Base-by-base conservation (phyloP, 2,797 vertebrate genomes). In the Mormyrops attenuatus region DNA sequence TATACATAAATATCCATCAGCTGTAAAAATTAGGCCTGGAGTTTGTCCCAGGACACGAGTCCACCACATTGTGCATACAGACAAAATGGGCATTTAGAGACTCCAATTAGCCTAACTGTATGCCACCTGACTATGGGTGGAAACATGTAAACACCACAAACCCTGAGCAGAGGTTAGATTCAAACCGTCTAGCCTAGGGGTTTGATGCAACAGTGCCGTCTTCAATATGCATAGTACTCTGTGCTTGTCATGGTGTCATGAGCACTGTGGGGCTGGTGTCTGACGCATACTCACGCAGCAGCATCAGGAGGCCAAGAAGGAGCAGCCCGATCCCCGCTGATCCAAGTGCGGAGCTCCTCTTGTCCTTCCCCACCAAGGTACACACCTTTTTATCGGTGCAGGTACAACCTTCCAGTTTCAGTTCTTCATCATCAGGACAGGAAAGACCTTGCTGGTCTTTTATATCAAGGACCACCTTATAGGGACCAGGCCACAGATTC, bases 371-470 rank as follows among this genome's bases (percentile, higher is more conserved):
- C 66, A 20, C 0, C n/a, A 0, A 88, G 0, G 3, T 3, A 53
- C 95, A 96, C 17, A 38, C 49, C 0, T 77, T 34, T 0, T 5
- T 90, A 49, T 91, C 88, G 50, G 3, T 88, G 91, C 96, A 96
- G 11, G 90, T 94, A 73, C 96, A 97, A 85, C 96, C 94, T 0
- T 94, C 89, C 89, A 97, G 22, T 3, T 50, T 91, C 52, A 96
- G 93, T 7, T 91, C 85, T 80, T 96, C 93, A 0, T 87, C 89
- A n/a, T 69, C 49, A 0, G 92, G 90, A 53, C 96, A 97, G 50
- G 93, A 91, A 20, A 94, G 60, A 90, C 94, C 95, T 53, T 96
- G 91, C 55, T 91, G 92, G 1, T 97, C 96, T 0, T 30, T 15
- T 7, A 97, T 93, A 88, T 93, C 92, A 63, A 97, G 20, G 38